Evolutionary conservation across 2,888 invertebrate species (phyloP).

Genomic region (Ptychoptera contaminata): DNA sequence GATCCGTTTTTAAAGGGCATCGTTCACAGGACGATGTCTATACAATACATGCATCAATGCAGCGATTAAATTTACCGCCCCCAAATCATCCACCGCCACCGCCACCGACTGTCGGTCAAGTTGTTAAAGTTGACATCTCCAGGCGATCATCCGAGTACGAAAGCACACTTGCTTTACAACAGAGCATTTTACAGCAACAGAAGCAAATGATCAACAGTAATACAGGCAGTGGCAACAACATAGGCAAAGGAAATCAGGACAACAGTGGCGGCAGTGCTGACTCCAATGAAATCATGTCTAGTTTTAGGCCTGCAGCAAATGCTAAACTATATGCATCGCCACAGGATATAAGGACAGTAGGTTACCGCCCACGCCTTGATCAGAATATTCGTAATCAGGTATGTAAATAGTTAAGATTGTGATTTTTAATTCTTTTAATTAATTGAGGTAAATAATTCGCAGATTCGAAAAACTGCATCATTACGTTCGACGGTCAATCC

Average conservation of each 20-base stretch:
- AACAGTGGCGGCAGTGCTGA: conserved; percentile 15
- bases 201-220: too few relatives aligned
- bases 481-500: conserved; percentile 6
- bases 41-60: conserved; percentile 29
- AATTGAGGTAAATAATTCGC: background rate
- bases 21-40: conserved; percentile 57
- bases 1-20: conserved; percentile 34
- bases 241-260: conserved; percentile 17
- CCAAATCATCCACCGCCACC: conserved; percentile 74
- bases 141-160: conserved; percentile 31
- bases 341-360: conserved; percentile 62
- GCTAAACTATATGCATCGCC: conserved; percentile 83
- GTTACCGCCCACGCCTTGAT: conserved; percentile 39
- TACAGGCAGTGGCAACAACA: too few relatives aligned
- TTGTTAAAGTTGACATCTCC: conserved; percentile 49
- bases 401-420: conserved; percentile 4
- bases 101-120: conserved; percentile 47
- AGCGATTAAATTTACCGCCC: conserved; percentile 46
- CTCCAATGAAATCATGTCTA: conserved; percentile 49
- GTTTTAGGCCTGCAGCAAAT: conserved; percentile 75
- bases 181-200: conserved; percentile 22
- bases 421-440: background rate
- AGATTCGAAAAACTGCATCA: conserved; percentile 11
- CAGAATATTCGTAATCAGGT: conserved; percentile 23
- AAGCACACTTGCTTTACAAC: conserved; percentile 26